These are phyloP conservation scores for Mormyrops attenuatus DNA, from an alignment of 2,797 vertebrate genomes.

Conservation along the genomic window DNA sequence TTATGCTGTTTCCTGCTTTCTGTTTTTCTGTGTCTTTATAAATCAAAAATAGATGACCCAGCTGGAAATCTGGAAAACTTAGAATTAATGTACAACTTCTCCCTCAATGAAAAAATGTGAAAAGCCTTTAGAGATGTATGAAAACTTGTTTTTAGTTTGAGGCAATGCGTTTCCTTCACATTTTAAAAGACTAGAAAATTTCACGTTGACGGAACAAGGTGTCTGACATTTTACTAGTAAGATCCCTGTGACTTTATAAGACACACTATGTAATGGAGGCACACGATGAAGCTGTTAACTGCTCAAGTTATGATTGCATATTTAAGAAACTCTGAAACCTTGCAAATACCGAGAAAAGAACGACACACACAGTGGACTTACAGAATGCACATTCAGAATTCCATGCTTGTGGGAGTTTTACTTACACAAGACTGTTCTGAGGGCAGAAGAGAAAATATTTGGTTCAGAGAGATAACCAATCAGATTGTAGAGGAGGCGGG, in stretches of 20 bases:
- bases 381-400: background rate
- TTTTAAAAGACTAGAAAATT: background rate
- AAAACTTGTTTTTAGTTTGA: background rate
- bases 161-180: background rate
- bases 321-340: background rate
- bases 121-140: background rate
- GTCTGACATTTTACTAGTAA: background rate
- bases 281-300: background rate
- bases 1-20: background rate
- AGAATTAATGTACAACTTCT: background rate
- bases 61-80: background rate
- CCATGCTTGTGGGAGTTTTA: background rate
- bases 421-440: background rate
- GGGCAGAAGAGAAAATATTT: background rate
- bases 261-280: background rate
- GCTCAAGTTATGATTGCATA: background rate
- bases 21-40: background rate
- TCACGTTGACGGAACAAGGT: background rate
- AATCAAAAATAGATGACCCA: background rate
- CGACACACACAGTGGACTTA: background rate
- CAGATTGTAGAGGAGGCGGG: background rate
- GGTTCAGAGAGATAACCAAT: background rate
- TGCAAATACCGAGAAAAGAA: background rate
- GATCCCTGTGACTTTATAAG: background rate
- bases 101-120: background rate